Conservation (phyloP, 2,797 vertebrate genomes). For the Xiphorhynchus erythropygius region DNA sequence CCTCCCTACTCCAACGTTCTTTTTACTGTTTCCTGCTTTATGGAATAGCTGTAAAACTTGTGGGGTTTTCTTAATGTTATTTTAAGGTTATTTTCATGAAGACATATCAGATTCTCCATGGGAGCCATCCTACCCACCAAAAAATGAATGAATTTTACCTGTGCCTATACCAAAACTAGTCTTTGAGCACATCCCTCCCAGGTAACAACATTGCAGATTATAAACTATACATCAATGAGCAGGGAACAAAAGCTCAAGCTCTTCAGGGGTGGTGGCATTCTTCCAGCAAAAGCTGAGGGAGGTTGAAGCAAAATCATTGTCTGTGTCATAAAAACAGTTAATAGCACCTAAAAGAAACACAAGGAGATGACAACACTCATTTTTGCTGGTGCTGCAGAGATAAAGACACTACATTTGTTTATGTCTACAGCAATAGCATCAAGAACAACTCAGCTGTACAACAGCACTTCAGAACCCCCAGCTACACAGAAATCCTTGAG, state of each 20-base stretch:
- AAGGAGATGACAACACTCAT: neutral
- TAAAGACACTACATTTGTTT: neutral
- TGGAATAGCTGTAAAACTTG: neutral
- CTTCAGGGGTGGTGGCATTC: neutral
- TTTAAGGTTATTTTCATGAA: neutral
- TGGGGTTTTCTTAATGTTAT: neutral
- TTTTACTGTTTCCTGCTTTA: neutral
- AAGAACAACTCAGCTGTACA: neutral
- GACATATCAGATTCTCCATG: neutral
- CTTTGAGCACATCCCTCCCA: neutral
- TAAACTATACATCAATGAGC: neutral
- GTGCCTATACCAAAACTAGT: neutral
- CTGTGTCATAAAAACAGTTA: neutral
- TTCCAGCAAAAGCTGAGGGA: neutral
- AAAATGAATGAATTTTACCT: neutral
- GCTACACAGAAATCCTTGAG: neutral
- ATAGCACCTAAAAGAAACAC: neutral
- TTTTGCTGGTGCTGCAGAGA: neutral
- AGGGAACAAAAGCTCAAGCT: neutral
- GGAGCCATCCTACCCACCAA: neutral
- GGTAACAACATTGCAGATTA: neutral
- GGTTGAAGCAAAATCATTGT: neutral
- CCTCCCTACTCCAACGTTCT: neutral
- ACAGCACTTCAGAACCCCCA: neutral
- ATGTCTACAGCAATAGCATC: neutral